A percentile compares a stretch with the other conserved stretches of the same genome.
These are phyloP conservation scores for Mus spicilegus DNA, from an alignment of 2,113 vertebrate genomes.

Conservation along the genomic window DNA sequence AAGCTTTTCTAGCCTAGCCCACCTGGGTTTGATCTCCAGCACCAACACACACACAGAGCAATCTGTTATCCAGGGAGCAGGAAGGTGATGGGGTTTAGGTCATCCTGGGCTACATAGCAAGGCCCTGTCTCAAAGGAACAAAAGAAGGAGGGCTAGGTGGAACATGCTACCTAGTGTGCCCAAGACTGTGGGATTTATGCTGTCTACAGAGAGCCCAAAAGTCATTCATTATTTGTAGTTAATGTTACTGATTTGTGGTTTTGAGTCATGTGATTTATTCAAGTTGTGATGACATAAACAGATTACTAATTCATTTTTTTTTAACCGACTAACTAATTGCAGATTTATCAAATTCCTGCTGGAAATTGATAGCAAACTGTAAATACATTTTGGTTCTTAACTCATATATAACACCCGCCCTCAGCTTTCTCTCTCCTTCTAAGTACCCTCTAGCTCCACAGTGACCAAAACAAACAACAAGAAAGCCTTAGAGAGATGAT, in stretches of 20 bases:
- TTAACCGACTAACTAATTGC: not conserved
- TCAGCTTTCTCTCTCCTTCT: not conserved
- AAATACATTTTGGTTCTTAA: conserved; percentile 24
- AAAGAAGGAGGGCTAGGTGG: not conserved
- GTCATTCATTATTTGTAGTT: not conserved
- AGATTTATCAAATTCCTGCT: not conserved
- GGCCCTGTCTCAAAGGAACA: not conserved
- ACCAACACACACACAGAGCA: not conserved
- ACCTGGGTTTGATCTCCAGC: not conserved
- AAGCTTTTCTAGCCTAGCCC: not conserved
- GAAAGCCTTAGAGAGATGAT: not conserved
- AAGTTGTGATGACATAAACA: conserved; percentile 2
- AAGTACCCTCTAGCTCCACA: not conserved
- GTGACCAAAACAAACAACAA: not conserved
- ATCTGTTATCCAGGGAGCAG: not conserved
- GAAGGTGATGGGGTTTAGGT: not conserved
- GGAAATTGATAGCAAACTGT: not conserved
- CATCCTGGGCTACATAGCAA: not conserved
- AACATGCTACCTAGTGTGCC: not conserved
- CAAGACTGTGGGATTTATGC: not conserved
- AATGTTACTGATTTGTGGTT: not conserved
- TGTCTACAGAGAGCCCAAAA: not conserved
- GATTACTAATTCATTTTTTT: not conserved
- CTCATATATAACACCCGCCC: not conserved
- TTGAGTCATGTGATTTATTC: conserved; percentile 27